A percentile compares a stretch with the other conserved stretches of the same genome.
Evolutionary conservation across 2,113 vertebrate genomes (phyloP).

Genomic region (Telmatochromis sp.): DNA sequence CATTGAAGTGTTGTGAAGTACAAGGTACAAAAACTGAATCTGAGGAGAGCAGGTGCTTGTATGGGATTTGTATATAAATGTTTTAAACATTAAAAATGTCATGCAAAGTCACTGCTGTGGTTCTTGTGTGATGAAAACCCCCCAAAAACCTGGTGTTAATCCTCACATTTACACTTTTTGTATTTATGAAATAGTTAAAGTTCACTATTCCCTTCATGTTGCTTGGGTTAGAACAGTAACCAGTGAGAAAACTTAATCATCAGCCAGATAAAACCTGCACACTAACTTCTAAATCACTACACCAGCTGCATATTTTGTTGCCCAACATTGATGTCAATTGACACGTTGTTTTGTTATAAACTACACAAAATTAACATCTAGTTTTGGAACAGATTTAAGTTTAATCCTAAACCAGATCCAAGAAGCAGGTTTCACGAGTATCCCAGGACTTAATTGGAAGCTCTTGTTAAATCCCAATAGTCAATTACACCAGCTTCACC

Average conservation of each 20-base stretch:
- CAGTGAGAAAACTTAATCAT: neutral
- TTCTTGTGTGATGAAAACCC: neutral
- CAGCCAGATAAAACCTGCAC: neutral
- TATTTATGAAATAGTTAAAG: neutral
- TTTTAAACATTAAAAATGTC: constrained; percentile 47
- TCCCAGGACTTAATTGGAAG: neutral
- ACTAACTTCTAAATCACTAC: neutral
- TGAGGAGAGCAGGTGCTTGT: neutral
- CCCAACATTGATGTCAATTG: neutral
- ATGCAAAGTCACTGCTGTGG: neutral
- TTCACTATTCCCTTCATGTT: neutral
- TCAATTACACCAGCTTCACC: neutral
- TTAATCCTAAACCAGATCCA: neutral
- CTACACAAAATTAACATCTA: neutral
- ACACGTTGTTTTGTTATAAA: neutral
- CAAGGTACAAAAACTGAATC: neutral
- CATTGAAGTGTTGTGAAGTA: neutral
- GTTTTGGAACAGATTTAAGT: neutral
- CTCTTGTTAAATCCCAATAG: neutral
- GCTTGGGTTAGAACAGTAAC: neutral
- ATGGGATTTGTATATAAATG: constrained; percentile 31
- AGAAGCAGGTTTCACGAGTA: neutral
- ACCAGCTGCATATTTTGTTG: rapidly evolving
- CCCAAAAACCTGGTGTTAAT: neutral
- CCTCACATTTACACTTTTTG: neutral